Base-by-base conservation (phyloP, 2,888 invertebrate species). In the Drosophila flavopinicola region DNA sequence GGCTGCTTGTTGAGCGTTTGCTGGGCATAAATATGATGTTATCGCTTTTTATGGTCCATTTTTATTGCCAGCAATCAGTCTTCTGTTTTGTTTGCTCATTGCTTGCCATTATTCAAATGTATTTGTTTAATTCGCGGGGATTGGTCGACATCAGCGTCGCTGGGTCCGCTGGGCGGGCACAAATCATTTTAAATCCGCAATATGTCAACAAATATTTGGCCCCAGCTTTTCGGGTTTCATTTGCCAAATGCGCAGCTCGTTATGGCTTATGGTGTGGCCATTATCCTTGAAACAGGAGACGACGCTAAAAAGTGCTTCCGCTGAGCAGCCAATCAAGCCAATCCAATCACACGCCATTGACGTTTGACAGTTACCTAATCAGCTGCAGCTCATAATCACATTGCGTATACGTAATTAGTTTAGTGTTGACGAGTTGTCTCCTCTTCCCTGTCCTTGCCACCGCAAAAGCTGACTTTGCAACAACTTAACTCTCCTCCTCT, bases 61-160 rank as follows among this genome's bases (percentile, higher is more conserved):
- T 88, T 88, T 88, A 88, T 88, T 85, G 82, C 78, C 54, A 63
- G 87, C 89, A 88, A 88, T 88, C 87, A 88, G 83, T 88, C 78
- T 73, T 86, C 64, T 71, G 80, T 82, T 82, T 74, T 80, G 78
- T 75, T 79, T 79, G 87, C 85, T 87, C 87, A 84, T 84, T 84
- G 87, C 78, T 47, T 51, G 73, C 75, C 83, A 85, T 84, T 84
- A 84, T 84, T 84, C 87, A 84, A 84, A 84, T 84, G 87, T 85
- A 82, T 84, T 84, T 84, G 87, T 85, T 84, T 87, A 87, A 84
- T 87, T 87, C 76, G 53, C 42, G 65, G 60, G 72, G 67, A 82
- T 85, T 82, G 83, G 69, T 15, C 37, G 10, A 6, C 13, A 38
- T n/a, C n/a, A n/a, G n/a, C n/a, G 17, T 23, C 13, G 39, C 25